Evolutionary conservation across 1,140 invertebrate genomes (phyloP), one percentile per base, ranked within the genome.

Genomic region (Drosophila nigromelanica): DNA sequence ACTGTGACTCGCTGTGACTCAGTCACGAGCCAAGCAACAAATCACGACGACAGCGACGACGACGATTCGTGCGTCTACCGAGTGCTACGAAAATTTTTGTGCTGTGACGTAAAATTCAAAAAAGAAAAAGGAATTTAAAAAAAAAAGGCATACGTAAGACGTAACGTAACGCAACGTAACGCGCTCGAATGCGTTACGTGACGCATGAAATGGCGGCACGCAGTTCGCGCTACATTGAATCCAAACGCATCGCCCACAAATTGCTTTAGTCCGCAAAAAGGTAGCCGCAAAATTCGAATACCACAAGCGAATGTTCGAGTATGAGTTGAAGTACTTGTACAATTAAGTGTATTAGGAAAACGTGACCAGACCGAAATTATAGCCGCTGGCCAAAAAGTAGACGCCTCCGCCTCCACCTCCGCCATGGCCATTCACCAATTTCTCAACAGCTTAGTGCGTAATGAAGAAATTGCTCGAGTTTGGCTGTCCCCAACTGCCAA

Each of bases 191-290:
- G 82, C 82, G 71, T 82, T 64, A 76, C 82, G 75, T 71, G 87
- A 79, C 82, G 82, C 82, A 82, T 89, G 83, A 87, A 75, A 87
- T 87, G 83, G 83, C 83, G 83, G 83, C 83, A 87, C 83, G 83
- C 83, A 89, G 76, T 89, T 87, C 83, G 76, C 83, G 83, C 80
- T 89, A 87, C 83, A 87, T 89, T 87, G 86, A 83, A 72, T 89
- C 66, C 61, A 75, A 87, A 78, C 76, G 69, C 76, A 76, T 68
- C 76, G 63, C 52, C 73, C 68, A 70, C 83, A 78, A 79, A 70
- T 81, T 72, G 74, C 64, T 89, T 54, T 87, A 87, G 83, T 80
- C 69, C 61, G 64, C 55, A 51, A 35, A 77, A 86, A 80, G 80
- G 77, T 86, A 78, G 60, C 27, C 69, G 43, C 45, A 27, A 43